Percentiles rank a stretch among this genome's conserved stretches.
phyloP scores from a whole-genome alignment of 2,888 invertebrate species.

The Lagria hirta region DNA sequence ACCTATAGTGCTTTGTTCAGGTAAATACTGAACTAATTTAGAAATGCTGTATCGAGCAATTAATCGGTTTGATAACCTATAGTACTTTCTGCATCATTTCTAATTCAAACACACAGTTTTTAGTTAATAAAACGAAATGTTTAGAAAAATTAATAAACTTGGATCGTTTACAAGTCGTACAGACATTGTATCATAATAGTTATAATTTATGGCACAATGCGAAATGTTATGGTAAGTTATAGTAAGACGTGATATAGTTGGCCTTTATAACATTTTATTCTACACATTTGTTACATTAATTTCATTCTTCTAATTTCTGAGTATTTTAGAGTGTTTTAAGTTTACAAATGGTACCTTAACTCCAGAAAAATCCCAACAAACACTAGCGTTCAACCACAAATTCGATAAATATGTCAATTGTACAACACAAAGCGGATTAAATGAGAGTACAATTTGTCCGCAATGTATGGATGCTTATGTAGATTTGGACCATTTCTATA shows the following conservation, averaged over 20 bases:
- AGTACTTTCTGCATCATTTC: no score
- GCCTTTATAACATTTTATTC: background rate
- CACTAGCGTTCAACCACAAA: constrained; percentile 55
- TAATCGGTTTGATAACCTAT: no score
- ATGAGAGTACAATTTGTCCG: constrained; percentile 55
- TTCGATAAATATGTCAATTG: constrained; percentile 56
- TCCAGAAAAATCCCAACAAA: constrained; percentile 55
- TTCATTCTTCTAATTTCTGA: background rate
- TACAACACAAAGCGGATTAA: constrained; percentile 46
- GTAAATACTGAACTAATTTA: no score
- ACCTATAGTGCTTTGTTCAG: no score
- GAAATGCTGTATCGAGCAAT: no score
- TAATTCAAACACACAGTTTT: no score
- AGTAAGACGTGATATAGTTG: background rate
- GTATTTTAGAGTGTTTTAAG: constrained; percentile 61
- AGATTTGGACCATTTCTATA: constrained; percentile 60
- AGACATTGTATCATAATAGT: constrained; percentile 60
- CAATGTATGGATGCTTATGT: constrained; percentile 60
- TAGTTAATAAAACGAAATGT: constrained; percentile 59
- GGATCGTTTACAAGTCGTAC: constrained; percentile 64
- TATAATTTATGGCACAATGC: constrained; percentile 62
- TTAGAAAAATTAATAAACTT: constrained; percentile 61
- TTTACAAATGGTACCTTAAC: constrained; percentile 53
- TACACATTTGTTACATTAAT: background rate
- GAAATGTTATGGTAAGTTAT: constrained; percentile 62